Conservation (phyloP, 2,888 invertebrate genomes). For the Argyresthia goedartella region DNA sequence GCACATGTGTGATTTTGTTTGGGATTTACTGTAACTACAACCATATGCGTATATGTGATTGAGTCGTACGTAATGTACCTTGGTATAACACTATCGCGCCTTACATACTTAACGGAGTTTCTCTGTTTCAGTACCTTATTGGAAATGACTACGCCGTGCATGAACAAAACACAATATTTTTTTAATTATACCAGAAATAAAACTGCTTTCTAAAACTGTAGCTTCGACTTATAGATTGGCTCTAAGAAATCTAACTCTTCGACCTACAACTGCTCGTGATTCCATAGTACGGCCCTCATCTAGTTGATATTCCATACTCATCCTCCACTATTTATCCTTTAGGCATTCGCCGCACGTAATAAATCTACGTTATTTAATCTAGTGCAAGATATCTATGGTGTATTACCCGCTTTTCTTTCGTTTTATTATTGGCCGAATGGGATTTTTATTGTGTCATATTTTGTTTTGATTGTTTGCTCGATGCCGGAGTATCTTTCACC, state of each 20-base stretch:
- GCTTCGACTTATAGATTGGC: not conserved
- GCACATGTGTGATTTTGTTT: too few species aligned
- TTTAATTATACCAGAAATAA: not conserved
- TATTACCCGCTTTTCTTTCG: slow-evolving; percentile 15
- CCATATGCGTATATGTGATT: not conserved
- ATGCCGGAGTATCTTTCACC: not conserved
- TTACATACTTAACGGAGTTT: not conserved
- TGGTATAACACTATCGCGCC: not conserved
- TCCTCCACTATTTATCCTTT: slow-evolving; percentile 36
- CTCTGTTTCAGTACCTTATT: not conserved
- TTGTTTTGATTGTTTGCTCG: slow-evolving; percentile 7
- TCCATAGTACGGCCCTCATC: slow-evolving; percentile 5
- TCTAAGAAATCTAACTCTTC: not conserved
- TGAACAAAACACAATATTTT: not conserved
- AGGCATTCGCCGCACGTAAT: slow-evolving; percentile 48
- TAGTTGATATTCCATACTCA: slow-evolving; percentile 33
- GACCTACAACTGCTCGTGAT: not conserved
- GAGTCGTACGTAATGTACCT: not conserved
- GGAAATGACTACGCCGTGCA: too few species aligned
- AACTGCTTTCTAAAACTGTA: not conserved
- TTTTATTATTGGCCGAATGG: slow-evolving; percentile 23
- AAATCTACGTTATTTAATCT: slow-evolving; percentile 59
- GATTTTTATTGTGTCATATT: slow-evolving; percentile 20
- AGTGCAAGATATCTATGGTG: slow-evolving; percentile 36
- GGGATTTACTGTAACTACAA: too few species aligned